Evolutionary conservation across 1,140 invertebrate species (phyloP).

Genomic region (Atta texana): DNA sequence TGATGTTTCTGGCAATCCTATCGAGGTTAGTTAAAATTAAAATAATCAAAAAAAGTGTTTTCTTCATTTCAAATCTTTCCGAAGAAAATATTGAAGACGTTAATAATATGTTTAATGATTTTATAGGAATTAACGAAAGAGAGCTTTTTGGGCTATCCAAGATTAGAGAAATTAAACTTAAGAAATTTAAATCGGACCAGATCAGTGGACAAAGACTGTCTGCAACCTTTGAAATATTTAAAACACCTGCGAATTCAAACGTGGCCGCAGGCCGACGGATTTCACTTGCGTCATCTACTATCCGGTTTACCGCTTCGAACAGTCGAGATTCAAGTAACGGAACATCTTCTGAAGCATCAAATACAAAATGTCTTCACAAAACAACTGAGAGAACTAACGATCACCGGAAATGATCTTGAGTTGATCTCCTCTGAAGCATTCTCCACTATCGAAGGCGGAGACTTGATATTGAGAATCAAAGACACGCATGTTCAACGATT

Average conservation of each 20-base stretch:
- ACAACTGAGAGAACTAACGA: slow-evolving; percentile 92
- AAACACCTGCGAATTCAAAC: slow-evolving; percentile 89
- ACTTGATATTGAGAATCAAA: slow-evolving; percentile 91
- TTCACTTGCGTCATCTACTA: slow-evolving; percentile 88
- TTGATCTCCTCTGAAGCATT: slow-evolving; percentile 91
- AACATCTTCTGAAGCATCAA: slow-evolving; percentile 90
- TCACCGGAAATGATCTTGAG: slow-evolving; percentile 91
- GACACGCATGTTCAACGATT: slow-evolving; percentile 91
- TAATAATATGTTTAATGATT: slow-evolving; percentile 71
- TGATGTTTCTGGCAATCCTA: slow-evolving; percentile 89
- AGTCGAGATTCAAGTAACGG: slow-evolving; percentile 90
- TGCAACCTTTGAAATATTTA: slow-evolving; percentile 88
- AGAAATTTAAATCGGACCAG: slow-evolving; percentile 83
- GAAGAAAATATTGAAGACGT: neutral
- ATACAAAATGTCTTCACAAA: slow-evolving; percentile 90
- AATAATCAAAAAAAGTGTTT: neutral
- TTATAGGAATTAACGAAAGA: slow-evolving; percentile 88
- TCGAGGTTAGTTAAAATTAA: slow-evolving; percentile 85
- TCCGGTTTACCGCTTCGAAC: slow-evolving; percentile 88
- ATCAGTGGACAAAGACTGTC: slow-evolving; percentile 88
- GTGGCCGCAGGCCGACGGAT: slow-evolving; percentile 89
- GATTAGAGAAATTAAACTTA: slow-evolving; percentile 85
- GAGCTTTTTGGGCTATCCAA: slow-evolving; percentile 84
- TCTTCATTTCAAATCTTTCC: neutral
- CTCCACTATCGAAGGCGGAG: slow-evolving; percentile 88